Conservation (phyloP, 2,888 invertebrate genomes). For the Ectropis crepuscularia region DNA sequence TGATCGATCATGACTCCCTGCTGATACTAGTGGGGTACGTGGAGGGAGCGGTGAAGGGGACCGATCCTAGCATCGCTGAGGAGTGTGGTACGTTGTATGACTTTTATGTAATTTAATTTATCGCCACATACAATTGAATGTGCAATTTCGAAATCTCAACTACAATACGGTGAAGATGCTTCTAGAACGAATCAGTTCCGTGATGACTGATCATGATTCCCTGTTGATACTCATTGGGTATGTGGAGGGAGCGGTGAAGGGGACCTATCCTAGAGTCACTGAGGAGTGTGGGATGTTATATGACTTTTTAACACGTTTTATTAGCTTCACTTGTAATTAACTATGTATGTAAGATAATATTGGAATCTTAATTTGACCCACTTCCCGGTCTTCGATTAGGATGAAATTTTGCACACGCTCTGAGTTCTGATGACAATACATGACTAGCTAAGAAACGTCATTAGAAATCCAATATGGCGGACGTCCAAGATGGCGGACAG, state of each 20-base stretch:
- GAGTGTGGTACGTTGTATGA: slow-evolving; percentile 67
- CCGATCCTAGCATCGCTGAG: slow-evolving; percentile 69
- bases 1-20: slow-evolving; percentile 96
- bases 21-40: slow-evolving; percentile 87
- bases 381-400: too few species aligned
- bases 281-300: slow-evolving; percentile 71
- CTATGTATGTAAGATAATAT: too few species aligned
- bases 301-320: too few species aligned
- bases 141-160: too few species aligned
- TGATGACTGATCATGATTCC: slow-evolving; percentile 97
- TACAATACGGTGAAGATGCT: slow-evolving; percentile 98
- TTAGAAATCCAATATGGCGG: too few species aligned
- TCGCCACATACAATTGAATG: too few species aligned
- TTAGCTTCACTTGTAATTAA: too few species aligned
- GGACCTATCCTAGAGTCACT: slow-evolving; percentile 69
- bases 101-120: neutral
- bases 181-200: slow-evolving; percentile 96
- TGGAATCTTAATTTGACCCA: too few species aligned
- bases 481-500: too few species aligned
- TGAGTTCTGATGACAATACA: too few species aligned
- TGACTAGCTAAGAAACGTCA: too few species aligned
- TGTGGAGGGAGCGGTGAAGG: slow-evolving; percentile 89
- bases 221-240: slow-evolving; percentile 88
- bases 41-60: slow-evolving; percentile 88
- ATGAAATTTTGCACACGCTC: too few species aligned